These are phyloP conservation scores for Tenebrosternarchus preto DNA, from an alignment of 2,113 vertebrate species.

Conservation along the genomic window DNA sequence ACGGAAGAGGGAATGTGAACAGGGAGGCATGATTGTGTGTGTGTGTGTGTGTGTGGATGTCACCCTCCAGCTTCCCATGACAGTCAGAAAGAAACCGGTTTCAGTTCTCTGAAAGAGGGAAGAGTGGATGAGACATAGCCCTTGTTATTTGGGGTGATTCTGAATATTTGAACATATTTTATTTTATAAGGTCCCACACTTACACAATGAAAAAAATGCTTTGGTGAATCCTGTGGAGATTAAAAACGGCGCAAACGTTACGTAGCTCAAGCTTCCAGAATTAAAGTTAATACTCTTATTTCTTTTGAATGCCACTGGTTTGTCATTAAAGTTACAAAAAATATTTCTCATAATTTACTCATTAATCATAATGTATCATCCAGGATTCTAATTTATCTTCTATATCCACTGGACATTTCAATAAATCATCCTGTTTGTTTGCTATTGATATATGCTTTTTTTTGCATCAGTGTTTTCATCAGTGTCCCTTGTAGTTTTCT, in stretches of 20 bases:
- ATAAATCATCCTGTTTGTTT: constrained; percentile 21
- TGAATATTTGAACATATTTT: no score
- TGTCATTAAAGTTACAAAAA: no score
- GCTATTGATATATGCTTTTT: not conserved
- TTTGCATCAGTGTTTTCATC: not conserved
- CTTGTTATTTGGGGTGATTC: not conserved
- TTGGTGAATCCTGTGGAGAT: not conserved
- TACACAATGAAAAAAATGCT: not conserved
- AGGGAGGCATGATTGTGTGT: no score
- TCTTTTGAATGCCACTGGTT: no score
- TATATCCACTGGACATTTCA: constrained; percentile 9
- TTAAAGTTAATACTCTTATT: no score
- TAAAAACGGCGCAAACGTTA: no score
- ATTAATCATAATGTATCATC: constrained; percentile 21
- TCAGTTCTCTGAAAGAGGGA: not conserved
- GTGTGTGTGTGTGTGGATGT: no score
- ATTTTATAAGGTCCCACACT: not conserved
- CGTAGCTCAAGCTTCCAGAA: no score
- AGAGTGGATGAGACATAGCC: not conserved
- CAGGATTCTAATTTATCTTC: constrained; percentile 18
- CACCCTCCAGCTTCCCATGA: no score
- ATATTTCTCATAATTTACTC: not conserved
- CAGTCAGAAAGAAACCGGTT: no score
- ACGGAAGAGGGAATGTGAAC: no score
- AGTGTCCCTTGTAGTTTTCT: not conserved